These are phyloP conservation scores for Spondyliosoma cantharus DNA, from an alignment of 2,797 vertebrate species.

Conservation along the genomic window DNA sequence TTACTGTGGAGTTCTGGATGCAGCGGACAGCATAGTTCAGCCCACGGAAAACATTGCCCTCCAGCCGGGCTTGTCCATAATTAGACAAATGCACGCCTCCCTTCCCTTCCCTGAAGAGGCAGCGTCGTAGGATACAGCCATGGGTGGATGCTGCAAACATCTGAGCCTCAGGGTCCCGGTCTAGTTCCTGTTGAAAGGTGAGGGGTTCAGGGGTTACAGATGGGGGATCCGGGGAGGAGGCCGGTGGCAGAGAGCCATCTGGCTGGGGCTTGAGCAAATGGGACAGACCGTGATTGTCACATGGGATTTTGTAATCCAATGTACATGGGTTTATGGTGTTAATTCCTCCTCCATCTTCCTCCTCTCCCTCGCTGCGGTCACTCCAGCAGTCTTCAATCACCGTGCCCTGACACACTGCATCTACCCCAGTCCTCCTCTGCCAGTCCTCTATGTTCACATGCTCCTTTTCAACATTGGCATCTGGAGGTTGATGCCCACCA, in stretches of 20 bases:
- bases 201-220: constrained; percentile 79
- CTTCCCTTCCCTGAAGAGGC: constrained; percentile 91
- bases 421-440: constrained; percentile 76
- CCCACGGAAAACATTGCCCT: constrained; percentile 88
- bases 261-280: constrained; percentile 81
- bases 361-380: constrained; percentile 85
- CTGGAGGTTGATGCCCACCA: constrained; percentile 61
- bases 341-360: constrained; percentile 72
- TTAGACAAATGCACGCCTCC: constrained; percentile 90
- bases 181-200: constrained; percentile 88
- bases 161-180: constrained; percentile 88
- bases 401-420: constrained; percentile 79
- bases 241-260: constrained; percentile 79
- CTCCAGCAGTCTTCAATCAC: constrained; percentile 83
- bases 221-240: constrained; percentile 80
- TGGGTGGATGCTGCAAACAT: constrained; percentile 83
- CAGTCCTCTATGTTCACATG: constrained; percentile 76
- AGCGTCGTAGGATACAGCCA: constrained; percentile 88
- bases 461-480: constrained; percentile 74
- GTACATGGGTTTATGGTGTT: constrained; percentile 53
- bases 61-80: constrained; percentile 88
- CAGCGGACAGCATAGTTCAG: constrained; percentile 90
- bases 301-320: constrained; percentile 81
- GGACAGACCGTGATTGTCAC: constrained; percentile 85
- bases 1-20: constrained; percentile 91